Evolutionary conservation across 2,888 invertebrate species (phyloP).

Genomic region (Camponotus fellah): DNA sequence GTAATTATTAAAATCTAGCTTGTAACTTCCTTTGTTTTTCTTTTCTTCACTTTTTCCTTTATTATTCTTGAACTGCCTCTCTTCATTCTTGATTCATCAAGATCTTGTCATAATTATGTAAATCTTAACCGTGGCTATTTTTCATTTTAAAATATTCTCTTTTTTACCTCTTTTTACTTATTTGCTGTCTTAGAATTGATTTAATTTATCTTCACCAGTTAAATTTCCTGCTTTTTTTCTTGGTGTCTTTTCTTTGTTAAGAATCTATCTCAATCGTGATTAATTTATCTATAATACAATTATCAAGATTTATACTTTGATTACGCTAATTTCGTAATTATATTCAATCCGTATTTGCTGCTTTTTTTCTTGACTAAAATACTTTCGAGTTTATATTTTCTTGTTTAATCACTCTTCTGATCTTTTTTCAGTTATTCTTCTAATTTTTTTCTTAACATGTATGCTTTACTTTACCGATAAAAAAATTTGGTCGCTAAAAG

Average conservation of each 20-base stretch:
- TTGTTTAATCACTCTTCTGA: neutral
- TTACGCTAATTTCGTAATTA: neutral
- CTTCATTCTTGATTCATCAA: neutral
- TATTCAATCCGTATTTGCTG: neutral
- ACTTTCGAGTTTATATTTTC: neutral
- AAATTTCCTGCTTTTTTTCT: neutral
- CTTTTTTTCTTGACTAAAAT: neutral
- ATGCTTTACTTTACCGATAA: neutral
- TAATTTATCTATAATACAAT: neutral
- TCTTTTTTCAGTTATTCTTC: neutral
- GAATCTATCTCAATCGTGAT: neutral
- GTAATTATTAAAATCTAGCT: neutral
- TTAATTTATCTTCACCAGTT: neutral
- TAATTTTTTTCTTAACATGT: neutral
- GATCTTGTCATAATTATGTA: neutral
- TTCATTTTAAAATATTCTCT: neutral
- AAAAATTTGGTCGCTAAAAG: neutral
- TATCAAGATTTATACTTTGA: neutral
- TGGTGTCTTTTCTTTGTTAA: neutral
- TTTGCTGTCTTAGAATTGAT: neutral
- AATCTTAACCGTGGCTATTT: neutral
- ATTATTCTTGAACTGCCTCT: neutral
- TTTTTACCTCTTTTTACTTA: neutral
- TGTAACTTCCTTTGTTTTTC: neutral
- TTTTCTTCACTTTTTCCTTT: neutral